These are phyloP conservation scores for Stenchaetothrips biformis DNA, from an alignment of 2,888 invertebrate genomes.

Conservation along the genomic window DNA sequence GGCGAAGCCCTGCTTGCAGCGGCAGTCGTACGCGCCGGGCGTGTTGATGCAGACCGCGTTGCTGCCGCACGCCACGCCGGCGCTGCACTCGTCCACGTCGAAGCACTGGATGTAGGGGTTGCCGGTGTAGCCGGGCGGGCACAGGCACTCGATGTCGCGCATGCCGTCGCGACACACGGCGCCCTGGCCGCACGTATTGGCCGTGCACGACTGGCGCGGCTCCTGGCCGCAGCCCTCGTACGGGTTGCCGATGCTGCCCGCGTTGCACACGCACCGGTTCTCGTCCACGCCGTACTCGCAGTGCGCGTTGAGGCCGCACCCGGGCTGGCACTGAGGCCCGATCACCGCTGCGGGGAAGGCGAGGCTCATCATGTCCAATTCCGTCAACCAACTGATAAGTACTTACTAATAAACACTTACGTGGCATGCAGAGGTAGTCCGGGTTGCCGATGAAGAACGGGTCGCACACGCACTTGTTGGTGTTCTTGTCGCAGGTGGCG, in stretches of 20 bases:
- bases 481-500: constrained; percentile 73
- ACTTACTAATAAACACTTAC: constrained; percentile 54
- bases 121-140: constrained; percentile 76
- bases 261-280: constrained; percentile 77
- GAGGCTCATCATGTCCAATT: no score
- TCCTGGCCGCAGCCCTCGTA: constrained; percentile 73
- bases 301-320: constrained; percentile 76
- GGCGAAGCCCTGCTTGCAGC: constrained; percentile 75
- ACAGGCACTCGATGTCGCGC: constrained; percentile 72
- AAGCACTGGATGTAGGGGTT: constrained; percentile 82
- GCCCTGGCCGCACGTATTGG: constrained; percentile 67
- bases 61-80: constrained; percentile 67
- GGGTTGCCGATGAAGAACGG: constrained; percentile 85
- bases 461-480: constrained; percentile 80
- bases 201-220: constrained; percentile 62
- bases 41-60: constrained; percentile 88
- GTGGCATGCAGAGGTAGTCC: constrained; percentile 84
- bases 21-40: constrained; percentile 81
- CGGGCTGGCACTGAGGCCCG: constrained; percentile 73
- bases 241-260: constrained; percentile 80
- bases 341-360: constrained; percentile 59
- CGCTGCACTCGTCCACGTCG: constrained; percentile 77
- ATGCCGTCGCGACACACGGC: constrained; percentile 74
- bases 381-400: no score
- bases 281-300: constrained; percentile 68